phyloP scores from a whole-genome alignment of 92 coral and sea anemone genomes.

The Epizoanthus scotinus region DNA sequence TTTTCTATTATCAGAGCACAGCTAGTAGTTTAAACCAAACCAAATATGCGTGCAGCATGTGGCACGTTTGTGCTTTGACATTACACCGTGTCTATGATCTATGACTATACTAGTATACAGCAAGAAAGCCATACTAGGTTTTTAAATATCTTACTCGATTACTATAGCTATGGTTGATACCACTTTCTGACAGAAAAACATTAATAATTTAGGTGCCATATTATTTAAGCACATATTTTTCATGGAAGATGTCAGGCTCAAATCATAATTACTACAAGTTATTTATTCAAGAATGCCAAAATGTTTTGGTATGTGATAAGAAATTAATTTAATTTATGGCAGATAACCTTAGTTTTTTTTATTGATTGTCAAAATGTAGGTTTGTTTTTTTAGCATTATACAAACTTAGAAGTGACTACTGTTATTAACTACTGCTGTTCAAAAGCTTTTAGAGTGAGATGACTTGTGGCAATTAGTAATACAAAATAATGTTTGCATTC shows the following conservation, averaged over 20 bases:
- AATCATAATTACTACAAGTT: not conserved
- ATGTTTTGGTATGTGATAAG: not conserved
- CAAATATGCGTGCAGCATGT: too few species aligned
- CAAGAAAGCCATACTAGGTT: not conserved
- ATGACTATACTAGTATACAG: too few species aligned
- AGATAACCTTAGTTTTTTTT: not conserved
- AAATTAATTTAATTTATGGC: not conserved
- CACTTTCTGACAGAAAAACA: slow-evolving; percentile 3
- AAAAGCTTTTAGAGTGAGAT: not conserved
- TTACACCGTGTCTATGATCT: too few species aligned
- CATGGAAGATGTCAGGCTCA: slow-evolving; percentile 3
- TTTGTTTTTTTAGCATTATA: not conserved
- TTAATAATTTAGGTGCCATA: slow-evolving; percentile 12
- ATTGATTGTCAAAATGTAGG: not conserved
- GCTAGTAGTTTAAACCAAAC: too few species aligned
- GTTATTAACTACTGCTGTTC: not conserved
- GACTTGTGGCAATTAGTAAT: not conserved
- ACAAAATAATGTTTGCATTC: slow-evolving; percentile 8
- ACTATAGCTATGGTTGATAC: not conserved
- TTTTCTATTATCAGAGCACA: too few species aligned
- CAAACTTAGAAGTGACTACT: not conserved
- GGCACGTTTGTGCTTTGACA: too few species aligned
- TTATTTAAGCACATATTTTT: not conserved
- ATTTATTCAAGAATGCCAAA: not conserved
- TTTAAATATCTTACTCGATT: not conserved